Conservation (phyloP, 2,888 invertebrate genomes). For the Synergus itoensis region DNA sequence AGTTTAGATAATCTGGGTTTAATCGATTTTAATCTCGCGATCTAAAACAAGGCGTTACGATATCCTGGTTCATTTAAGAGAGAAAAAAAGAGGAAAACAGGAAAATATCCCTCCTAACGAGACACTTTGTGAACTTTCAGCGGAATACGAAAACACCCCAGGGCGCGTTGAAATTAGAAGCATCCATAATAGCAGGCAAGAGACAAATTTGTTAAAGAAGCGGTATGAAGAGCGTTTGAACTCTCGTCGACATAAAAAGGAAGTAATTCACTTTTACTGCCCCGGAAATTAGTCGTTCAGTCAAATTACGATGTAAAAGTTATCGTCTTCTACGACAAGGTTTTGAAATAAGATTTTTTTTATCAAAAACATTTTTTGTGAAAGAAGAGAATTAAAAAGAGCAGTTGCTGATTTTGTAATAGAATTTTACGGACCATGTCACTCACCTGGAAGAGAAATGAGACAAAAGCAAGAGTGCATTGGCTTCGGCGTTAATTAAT, state of each 20-base stretch:
- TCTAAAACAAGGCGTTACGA: slow-evolving; percentile 8
- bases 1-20: slow-evolving; percentile 2
- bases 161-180: slow-evolving; percentile 35
- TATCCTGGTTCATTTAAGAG: not conserved
- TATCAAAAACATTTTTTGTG: not conserved
- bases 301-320: not conserved
- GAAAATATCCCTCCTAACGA: not conserved
- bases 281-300: slow-evolving; percentile 27
- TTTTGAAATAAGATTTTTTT: not conserved
- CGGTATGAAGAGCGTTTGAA: slow-evolving; percentile 13
- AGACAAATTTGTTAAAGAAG: slow-evolving; percentile 43
- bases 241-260: slow-evolving; percentile 7
- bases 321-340: not conserved
- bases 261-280: slow-evolving; percentile 27
- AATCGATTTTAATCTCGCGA: slow-evolving; percentile 12
- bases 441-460: slow-evolving; percentile 69
- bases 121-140: slow-evolving; percentile 35
- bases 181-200: slow-evolving; percentile 41
- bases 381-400: not conserved
- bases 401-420: not conserved
- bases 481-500: slow-evolving; percentile 50
- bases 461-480: slow-evolving; percentile 49
- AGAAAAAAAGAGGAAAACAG: not conserved
- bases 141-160: slow-evolving; percentile 21
- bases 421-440: slow-evolving; percentile 19